Evolutionary conservation across 2,888 invertebrate genomes (phyloP), one percentile per base, ranked within the genome.

Genomic region (Limnephilus lunatus): DNA sequence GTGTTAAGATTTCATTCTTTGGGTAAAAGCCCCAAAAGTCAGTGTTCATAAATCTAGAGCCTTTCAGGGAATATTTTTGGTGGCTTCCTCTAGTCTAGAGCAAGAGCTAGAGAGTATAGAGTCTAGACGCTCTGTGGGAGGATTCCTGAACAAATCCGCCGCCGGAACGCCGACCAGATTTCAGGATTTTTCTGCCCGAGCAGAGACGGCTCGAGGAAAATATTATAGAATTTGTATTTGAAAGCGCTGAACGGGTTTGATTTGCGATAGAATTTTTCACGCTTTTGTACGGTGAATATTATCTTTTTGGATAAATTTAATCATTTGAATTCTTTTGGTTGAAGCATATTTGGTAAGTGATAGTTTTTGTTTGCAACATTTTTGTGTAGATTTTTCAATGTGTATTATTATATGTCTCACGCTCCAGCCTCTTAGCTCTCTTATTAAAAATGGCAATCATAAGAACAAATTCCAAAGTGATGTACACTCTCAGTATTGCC

Each of bases 81-180:
- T 81, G 80, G 35, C 25, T 86, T 89, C 30, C 39, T 86, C 81
- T 35, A 48, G 44, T n/a, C n/a, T n/a, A 48, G 39, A 2, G 1
- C 32, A 2, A 39, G 39, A 39, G 3, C 48, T 48, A 48, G 48
- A 48, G 48, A 48, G 48, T 44, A 48, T 15, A 48, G 48, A 48
- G 48, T 48, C 48, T 48, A 80, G 81, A 80, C 80, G 30, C 39
- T 25, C 88, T 32, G 86, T 48, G n/a, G 68, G n/a, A 86, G 48
- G 44, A 86, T n/a, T 89, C 25, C 35, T 32, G 68, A 89, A 80
- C 80, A 89, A 89, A 89, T 80, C 80, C 80, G n/a, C 35, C 31
- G 31, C 30, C 53, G 88, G 53, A 88, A 88, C 88, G 25, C 31
- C 88, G 53, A 89, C 88, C 88, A 89, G 88, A 89, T 88, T 88